Conservation (phyloP, 2,888 invertebrate genomes). For the Drosophila kokeensis region DNA sequence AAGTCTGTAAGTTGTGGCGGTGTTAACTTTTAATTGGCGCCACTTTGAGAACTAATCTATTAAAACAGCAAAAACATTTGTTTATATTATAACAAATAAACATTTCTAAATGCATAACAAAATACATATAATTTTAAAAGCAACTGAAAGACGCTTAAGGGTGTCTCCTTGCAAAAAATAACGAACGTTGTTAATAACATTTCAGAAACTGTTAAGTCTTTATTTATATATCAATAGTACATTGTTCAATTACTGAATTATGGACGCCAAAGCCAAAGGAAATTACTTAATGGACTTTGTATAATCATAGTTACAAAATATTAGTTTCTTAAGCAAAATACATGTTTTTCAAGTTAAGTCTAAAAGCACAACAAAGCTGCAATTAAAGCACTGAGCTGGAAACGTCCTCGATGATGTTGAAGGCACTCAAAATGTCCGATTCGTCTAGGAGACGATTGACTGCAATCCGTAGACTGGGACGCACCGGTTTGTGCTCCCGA, state of each 20-base stretch:
- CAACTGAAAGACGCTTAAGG: background rate
- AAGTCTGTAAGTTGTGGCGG: background rate
- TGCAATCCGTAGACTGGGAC: slow-evolving; percentile 90
- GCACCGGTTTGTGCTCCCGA: slow-evolving; percentile 88
- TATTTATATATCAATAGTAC: background rate
- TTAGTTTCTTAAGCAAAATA: slow-evolving; percentile 3
- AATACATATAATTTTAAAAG: background rate
- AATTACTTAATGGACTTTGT: slow-evolving; percentile 6
- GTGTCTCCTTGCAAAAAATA: background rate
- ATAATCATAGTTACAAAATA: slow-evolving; percentile 23
- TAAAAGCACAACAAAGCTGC: background rate
- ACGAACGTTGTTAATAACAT: background rate
- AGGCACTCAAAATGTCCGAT: slow-evolving; percentile 87
- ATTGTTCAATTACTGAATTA: slow-evolving; percentile 5
- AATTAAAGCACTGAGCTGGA: slow-evolving; percentile 82
- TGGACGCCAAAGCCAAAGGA: background rate
- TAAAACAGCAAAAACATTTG: background rate
- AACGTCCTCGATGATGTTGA: slow-evolving; percentile 84
- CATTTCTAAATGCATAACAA: background rate
- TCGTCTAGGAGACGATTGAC: slow-evolving; percentile 89
- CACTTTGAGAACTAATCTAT: background rate
- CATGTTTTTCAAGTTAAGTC: slow-evolving; percentile 23
- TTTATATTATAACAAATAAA: background rate
- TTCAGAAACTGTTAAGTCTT: background rate
- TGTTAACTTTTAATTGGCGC: background rate